Evolutionary conservation across 1,140 invertebrate species (phyloP), one percentile per base, ranked within the genome.

Genomic region (Gonioctena quinquepunctata): DNA sequence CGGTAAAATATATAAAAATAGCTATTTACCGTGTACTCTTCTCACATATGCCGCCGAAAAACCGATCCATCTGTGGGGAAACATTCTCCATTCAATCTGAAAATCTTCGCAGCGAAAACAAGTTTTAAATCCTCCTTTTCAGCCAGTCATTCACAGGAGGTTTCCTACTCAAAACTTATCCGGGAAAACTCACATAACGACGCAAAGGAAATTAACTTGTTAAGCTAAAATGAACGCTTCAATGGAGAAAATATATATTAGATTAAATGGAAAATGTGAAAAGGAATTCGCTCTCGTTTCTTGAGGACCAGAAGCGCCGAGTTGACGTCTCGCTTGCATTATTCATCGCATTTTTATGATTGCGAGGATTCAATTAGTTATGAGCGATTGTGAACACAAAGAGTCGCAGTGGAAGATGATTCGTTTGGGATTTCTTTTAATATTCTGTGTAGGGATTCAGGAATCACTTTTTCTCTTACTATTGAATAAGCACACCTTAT

Each of bases 191-290:
- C 61, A 63, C 42, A 63, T 63, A 63, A 63, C 61, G 61, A 63
- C 21, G 28, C 28, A 63, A 48, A 48, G 19, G 28, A 33, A 63
- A 63, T 63, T 63, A 63, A 63, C 61, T 63, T 63, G 61, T 63
- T 63, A 63, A 63, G 61, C 61, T 63, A 63, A 63, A 63, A 63
- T 63, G 61, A 28, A 63, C 61, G 61, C 42, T 19, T 49, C 18
- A 49, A 26, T 49, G 19, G 61, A 25, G 61, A 49, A 49, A 63
- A 63, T 49, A 63, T n/a, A n/a, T 49, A 63, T 49, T 42, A 49
- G 49, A 63, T 63, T 63, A 63, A 63, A 63, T 63, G 28, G 61
- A 63, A 63, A 63, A 63, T 23, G 42, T 22, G n/a, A 63, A 28
- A 63, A 42, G 42, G 33, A 49, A 42, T 22, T 59, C 23, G 56